Percentiles rank a stretch among this genome's conserved stretches.
Evolutionary conservation across 2,113 vertebrate species (phyloP).

Genomic region (Corynorhinus townsendii): DNA sequence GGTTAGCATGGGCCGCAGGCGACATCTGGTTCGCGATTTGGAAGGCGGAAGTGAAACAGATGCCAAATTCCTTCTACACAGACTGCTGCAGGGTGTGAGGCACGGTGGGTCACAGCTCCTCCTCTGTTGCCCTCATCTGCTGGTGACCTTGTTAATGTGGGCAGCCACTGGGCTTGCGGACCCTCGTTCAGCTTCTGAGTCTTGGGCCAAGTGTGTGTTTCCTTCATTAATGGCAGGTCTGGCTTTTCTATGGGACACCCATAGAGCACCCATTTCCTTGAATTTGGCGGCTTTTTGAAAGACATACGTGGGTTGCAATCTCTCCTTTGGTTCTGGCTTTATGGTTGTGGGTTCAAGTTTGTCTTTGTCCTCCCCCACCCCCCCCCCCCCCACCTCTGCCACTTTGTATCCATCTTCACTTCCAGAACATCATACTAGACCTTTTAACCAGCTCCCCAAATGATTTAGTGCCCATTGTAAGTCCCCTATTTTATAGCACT

Average conservation of each 20-base stretch:
- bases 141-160: not conserved
- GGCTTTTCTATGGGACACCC: not conserved
- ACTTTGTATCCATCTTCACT: not conserved
- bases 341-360: not conserved
- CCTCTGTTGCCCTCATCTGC: not conserved
- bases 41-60: not conserved
- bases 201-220: not conserved
- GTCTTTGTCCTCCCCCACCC: not conserved
- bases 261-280: not conserved
- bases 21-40: not conserved
- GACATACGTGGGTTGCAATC: not conserved
- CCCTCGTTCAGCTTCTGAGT: not conserved
- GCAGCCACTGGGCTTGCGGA: not conserved
- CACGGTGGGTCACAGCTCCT: not conserved
- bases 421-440: not conserved
- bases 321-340: not conserved
- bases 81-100: not conserved
- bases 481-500: not conserved
- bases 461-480: not conserved
- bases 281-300: not conserved
- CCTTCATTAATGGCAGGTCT: not conserved
- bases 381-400: fast-evolving
- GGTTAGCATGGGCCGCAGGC: too few relatives aligned
- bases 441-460: not conserved
- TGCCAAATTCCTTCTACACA: fast-evolving